These are phyloP conservation scores for Pseudococcus jackbeardsleyi DNA, from an alignment of 2,888 invertebrate genomes.

Conservation along the genomic window DNA sequence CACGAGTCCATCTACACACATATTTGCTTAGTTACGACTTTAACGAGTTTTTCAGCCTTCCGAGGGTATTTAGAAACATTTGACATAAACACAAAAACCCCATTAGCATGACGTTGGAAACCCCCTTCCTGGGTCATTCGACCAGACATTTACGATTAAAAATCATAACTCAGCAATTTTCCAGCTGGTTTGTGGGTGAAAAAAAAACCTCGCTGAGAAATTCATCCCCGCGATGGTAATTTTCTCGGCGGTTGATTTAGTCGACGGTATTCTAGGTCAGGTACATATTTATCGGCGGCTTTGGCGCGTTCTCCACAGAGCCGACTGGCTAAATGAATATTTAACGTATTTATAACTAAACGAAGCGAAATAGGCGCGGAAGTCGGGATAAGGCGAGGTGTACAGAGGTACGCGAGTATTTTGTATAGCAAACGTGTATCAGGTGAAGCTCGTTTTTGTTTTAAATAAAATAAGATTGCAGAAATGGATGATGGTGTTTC, in stretches of 20 bases:
- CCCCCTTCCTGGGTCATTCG: too few relatives aligned
- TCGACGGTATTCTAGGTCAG: not conserved
- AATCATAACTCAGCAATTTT: not conserved
- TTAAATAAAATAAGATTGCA: conserved; percentile 46
- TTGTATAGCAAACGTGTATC: conserved; percentile 9
- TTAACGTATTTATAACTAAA: conserved; percentile 5
- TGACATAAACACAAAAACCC: not conserved
- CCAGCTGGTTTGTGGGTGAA: not conserved
- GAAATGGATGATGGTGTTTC: conserved; percentile 23
- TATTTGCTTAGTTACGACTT: too few relatives aligned
- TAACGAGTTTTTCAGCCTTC: too few relatives aligned
- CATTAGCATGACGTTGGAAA: not conserved
- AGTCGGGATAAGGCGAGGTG: not conserved
- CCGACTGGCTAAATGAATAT: conserved; percentile 21
- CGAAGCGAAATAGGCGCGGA: not conserved
- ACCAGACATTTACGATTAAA: not conserved
- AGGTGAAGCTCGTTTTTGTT: conserved; percentile 44
- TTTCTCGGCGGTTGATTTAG: not conserved
- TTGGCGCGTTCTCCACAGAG: not conserved
- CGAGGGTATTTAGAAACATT: not conserved
- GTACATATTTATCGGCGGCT: not conserved
- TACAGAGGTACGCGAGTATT: not conserved
- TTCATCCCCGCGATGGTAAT: not conserved
- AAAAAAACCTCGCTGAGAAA: not conserved
- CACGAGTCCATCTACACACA: too few relatives aligned